phyloP scores from a whole-genome alignment of 2,797 vertebrate genomes.

The Lophius americanus region DNA sequence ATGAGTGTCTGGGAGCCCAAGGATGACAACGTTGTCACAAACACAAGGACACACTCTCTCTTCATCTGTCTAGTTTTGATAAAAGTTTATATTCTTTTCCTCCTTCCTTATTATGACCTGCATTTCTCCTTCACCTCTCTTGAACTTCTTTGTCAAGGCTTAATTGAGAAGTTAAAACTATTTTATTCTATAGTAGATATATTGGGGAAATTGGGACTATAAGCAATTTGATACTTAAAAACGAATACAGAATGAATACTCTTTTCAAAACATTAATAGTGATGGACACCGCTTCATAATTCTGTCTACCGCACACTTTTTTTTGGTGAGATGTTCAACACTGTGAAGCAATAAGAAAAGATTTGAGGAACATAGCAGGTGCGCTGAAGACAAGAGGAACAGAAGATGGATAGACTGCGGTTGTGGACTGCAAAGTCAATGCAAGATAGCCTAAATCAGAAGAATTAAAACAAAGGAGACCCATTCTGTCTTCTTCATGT shows the following conservation, averaged over 20 bases:
- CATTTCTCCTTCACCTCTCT: conserved; percentile 28
- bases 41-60: conserved; percentile 54
- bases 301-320: not conserved
- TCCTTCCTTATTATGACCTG: conserved; percentile 19
- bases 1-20: conserved; percentile 52
- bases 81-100: conserved; percentile 28
- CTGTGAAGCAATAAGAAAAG: not conserved
- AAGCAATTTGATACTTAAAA: not conserved
- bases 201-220: not conserved
- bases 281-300: not conserved
- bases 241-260: not conserved
- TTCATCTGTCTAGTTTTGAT: conserved; percentile 46
- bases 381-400: too few species aligned
- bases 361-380: not conserved
- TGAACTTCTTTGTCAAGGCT: conserved; percentile 10
- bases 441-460: too few species aligned
- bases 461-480: too few species aligned
- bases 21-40: conserved; percentile 54
- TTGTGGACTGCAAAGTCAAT: too few species aligned
- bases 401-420: too few species aligned
- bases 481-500: too few species aligned
- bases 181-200: not conserved
- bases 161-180: not conserved
- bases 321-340: not conserved
- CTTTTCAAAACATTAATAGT: conserved; percentile 4